Evolutionary conservation across 2,113 vertebrate genomes (phyloP).

Genomic region (Fukomys damarensis): DNA sequence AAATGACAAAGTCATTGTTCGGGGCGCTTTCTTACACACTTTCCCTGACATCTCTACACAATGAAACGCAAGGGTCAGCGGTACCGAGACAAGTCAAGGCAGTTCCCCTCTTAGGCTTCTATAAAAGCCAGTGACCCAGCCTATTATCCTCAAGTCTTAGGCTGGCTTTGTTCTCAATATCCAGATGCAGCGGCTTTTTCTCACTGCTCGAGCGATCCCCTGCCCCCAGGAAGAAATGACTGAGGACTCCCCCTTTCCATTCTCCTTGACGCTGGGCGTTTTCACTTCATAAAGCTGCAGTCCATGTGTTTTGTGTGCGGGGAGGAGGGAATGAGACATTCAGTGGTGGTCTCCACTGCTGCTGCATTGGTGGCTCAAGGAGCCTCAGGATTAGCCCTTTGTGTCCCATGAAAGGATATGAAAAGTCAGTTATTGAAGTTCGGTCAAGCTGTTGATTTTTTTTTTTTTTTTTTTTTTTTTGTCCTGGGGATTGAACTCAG

Average conservation of each 20-base stretch:
- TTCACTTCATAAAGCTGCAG: constrained; percentile 99
- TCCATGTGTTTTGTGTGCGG: constrained; percentile 95
- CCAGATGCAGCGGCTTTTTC: constrained; percentile 93
- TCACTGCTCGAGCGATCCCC: not conserved
- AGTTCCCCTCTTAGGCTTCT: constrained; percentile 90
- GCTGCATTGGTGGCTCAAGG: constrained; percentile 97
- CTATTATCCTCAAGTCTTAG: constrained; percentile 89
- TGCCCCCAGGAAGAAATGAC: constrained; percentile 87
- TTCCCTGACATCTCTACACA: constrained; percentile 92
- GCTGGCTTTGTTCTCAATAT: constrained; percentile 92
- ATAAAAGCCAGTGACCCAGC: constrained; percentile 91
- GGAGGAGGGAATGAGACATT: constrained; percentile 92
- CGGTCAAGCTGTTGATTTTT: constrained; percentile 96
- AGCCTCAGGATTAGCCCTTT: constrained; percentile 97
- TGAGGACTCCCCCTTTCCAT: constrained; percentile 93
- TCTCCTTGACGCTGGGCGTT: constrained; percentile 92
- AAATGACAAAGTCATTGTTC: constrained; percentile 90
- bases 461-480: constrained; percentile 75
- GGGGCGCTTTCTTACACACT: constrained; percentile 89
- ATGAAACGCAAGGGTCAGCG: constrained; percentile 94
- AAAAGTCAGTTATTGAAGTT: constrained; percentile 99
- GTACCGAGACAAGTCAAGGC: constrained; percentile 92
- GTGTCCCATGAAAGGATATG: constrained; percentile 96
- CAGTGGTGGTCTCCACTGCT: constrained; percentile 94
- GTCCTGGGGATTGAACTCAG: too few species aligned